Evolutionary conservation across 2,797 vertebrate species (phyloP).

Genomic region (Coluber constrictor): DNA sequence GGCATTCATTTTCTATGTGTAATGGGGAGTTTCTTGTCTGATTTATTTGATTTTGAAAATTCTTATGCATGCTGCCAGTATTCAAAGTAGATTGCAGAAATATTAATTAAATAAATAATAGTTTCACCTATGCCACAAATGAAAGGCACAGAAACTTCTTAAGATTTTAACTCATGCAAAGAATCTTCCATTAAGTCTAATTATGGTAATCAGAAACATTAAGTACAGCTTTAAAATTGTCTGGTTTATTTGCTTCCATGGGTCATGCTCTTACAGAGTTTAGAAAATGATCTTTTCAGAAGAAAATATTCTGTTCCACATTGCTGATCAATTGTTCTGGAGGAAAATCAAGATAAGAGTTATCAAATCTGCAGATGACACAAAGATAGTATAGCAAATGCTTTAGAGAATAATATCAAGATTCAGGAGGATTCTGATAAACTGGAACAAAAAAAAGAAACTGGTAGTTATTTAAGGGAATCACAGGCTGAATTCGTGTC

Average conservation of each 20-base stretch:
- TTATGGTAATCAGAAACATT: neutral
- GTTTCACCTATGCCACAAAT: neutral
- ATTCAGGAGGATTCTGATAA: neutral
- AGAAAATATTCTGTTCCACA: neutral
- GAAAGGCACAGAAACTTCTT: neutral
- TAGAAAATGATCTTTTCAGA: neutral
- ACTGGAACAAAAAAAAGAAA: neutral
- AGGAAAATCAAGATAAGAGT: neutral
- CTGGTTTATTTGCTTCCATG: neutral
- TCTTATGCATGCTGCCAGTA: neutral
- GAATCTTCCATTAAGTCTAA: neutral
- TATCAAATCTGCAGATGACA: neutral
- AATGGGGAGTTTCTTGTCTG: neutral
- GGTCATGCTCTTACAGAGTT: neutral
- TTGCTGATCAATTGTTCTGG: neutral
- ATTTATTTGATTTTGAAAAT: neutral
- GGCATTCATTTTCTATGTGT: neutral
- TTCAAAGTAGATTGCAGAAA: neutral
- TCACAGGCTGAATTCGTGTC: neutral
- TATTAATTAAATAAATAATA: neutral
- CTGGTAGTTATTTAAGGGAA: neutral
- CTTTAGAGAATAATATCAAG: neutral
- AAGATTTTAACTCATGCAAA: neutral
- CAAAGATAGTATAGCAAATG: neutral
- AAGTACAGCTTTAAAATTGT: neutral